Conservation (phyloP, 2,113 vertebrate species). For the Marmota flaviventris region DNA sequence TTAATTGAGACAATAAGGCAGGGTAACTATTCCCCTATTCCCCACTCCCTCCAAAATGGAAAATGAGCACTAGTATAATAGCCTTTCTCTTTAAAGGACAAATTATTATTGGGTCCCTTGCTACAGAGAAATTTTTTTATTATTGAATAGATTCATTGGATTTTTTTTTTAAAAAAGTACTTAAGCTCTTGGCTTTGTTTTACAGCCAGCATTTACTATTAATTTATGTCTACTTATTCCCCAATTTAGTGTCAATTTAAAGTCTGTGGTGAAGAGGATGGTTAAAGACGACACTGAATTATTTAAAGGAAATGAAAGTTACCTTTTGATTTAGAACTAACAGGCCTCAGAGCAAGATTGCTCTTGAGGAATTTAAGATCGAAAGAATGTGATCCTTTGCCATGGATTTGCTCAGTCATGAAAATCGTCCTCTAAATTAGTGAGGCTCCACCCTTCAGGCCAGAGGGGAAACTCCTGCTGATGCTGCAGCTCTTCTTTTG, state of each 20-base stretch:
- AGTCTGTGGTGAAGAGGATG: slow-evolving; percentile 67
- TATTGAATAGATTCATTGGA: slow-evolving; percentile 35
- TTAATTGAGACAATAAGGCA: not conserved
- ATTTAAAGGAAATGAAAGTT: slow-evolving; percentile 76
- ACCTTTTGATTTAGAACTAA: slow-evolving; percentile 58
- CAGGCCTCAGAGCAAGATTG: slow-evolving; percentile 37
- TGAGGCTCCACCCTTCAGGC: not conserved
- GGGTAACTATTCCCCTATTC: not conserved
- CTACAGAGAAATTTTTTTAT: slow-evolving; percentile 50
- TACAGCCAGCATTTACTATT: slow-evolving; percentile 60
- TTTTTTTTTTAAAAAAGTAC: not conserved
- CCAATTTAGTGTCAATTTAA: slow-evolving; percentile 58
- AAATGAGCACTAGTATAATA: not conserved
- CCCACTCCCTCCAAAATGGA: not conserved
- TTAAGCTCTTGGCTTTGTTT: slow-evolving; percentile 63
- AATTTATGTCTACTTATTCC: slow-evolving; percentile 66
- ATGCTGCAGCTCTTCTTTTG: not conserved
- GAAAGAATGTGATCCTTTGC: not conserved
- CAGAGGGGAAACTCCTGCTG: no score
- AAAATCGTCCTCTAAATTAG: not conserved
- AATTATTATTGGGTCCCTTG: no score
- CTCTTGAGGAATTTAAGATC: slow-evolving; percentile 38
- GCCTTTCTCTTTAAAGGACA: not conserved
- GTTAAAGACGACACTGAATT: slow-evolving; percentile 59
- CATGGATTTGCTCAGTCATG: not conserved